These are phyloP conservation scores for Bucco capensis DNA, from an alignment of 2,113 vertebrate genomes.

Conservation along the genomic window DNA sequence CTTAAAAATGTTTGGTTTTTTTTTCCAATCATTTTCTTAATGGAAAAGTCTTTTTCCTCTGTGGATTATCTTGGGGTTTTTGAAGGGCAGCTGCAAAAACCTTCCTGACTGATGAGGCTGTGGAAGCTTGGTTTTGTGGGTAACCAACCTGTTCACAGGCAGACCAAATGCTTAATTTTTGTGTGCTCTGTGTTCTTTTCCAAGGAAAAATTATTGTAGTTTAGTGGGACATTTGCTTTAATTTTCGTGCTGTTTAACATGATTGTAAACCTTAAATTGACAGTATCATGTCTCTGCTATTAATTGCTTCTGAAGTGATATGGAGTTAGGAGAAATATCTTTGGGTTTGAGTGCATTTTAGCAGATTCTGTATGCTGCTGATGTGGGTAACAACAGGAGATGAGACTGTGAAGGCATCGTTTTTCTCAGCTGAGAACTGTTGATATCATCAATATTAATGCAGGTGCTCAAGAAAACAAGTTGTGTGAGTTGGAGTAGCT, in stretches of 20 bases:
- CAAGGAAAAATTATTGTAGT: neutral
- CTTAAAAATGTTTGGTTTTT: neutral
- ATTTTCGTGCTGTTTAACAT: neutral
- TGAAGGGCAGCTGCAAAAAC: constrained; percentile 31
- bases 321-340: neutral
- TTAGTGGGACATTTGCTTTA: neutral
- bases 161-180: constrained; percentile 29
- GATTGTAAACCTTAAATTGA: neutral
- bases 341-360: neutral
- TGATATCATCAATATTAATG: neutral
- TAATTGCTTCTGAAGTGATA: neutral
- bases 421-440: neutral
- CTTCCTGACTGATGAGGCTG: constrained; percentile 18
- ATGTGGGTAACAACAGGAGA: neutral
- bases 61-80: constrained; percentile 23
- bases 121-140: constrained; percentile 55
- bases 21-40: neutral
- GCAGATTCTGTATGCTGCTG: neutral
- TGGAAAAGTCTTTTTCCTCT: neutral
- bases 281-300: neutral
- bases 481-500: neutral
- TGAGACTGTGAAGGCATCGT: neutral
- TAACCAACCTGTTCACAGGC: constrained; percentile 44
- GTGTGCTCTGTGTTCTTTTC: constrained; percentile 17
- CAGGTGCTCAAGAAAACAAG: neutral